Conservation (phyloP, 2,888 invertebrate genomes). For the Eutolmus rufibarbis region DNA sequence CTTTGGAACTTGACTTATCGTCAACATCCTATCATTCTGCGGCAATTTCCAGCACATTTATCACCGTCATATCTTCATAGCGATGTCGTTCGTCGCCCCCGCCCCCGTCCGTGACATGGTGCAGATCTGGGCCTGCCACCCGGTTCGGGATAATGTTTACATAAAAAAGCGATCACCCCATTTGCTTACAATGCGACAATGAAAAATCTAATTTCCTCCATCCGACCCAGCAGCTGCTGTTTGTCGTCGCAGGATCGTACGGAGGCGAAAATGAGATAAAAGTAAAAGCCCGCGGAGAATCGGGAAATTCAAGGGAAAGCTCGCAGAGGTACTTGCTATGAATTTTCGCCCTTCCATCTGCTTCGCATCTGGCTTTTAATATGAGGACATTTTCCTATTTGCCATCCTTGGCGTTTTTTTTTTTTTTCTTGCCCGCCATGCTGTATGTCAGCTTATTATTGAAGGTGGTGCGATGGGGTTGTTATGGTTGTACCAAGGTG, state of each 20-base stretch:
- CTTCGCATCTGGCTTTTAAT: slow-evolving; percentile 39
- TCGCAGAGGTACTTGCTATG: slow-evolving; percentile 1
- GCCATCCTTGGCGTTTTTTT: neutral
- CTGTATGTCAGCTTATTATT: slow-evolving; percentile 34
- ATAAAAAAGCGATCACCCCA: slow-evolving; percentile 48
- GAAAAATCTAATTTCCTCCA: slow-evolving; percentile 51
- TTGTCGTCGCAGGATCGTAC: slow-evolving; percentile 38
- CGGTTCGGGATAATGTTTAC: slow-evolving; percentile 35
- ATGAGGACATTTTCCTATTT: slow-evolving; percentile 27
- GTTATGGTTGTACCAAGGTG: slow-evolving; percentile 15
- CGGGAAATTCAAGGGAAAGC: slow-evolving; percentile 33
- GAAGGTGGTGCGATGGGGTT: slow-evolving; percentile 35
- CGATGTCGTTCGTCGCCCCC: neutral
- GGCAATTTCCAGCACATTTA: slow-evolving; percentile 45
- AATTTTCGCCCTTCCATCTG: slow-evolving; percentile 39
- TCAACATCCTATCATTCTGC: slow-evolving; percentile 43
- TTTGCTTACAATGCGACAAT: slow-evolving; percentile 50
- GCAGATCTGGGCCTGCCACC: neutral
- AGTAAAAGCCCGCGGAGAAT: slow-evolving; percentile 34
- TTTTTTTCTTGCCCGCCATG: neutral
- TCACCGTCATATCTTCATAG: slow-evolving; percentile 43
- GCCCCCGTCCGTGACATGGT: neutral
- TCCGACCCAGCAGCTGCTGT: slow-evolving; percentile 49
- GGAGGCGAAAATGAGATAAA: slow-evolving; percentile 36
- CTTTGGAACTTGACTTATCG: slow-evolving; percentile 37